Base-by-base conservation (phyloP, 2,888 invertebrate species). In the Unio pictorum region DNA sequence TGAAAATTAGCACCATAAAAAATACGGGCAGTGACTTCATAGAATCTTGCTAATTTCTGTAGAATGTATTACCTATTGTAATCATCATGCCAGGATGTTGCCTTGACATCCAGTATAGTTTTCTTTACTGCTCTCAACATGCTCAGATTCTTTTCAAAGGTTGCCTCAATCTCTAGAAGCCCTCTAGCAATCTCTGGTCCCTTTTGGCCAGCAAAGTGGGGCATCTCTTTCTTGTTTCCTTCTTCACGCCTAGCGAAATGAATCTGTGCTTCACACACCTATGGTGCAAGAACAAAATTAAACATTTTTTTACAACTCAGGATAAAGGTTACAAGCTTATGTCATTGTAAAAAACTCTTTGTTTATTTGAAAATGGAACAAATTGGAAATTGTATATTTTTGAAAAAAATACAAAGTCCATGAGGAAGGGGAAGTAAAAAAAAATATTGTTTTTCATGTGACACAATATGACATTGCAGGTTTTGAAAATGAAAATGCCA, bases 211-310 rank as follows among this genome's bases (percentile, higher is more conserved):
- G 93, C 93, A 89, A 97, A 97, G 75, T 92, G 92, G 0, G 96
- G 94, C 87, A 93, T 93, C 7, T 92, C 92, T 66, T 94, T 93
- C 11, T 91, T 88, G 76, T 93, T 93, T 0, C 93, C 92, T 87
- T 96, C 96, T 69, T 84, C 87, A 75, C 88, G 93, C 90, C 95
- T 93, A 4, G 95, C 95, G 90, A 96, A 97, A 69, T 95, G 94
- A 72, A 95, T 94, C 94, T 96, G 96, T 66, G 95, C 94, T 83
- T 95, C 94, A 87, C 96, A 96, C 26, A 97, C 94, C 90, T 96
- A 70, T 3, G 11, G 15, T 45, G 45, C 45, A 45, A 15, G 45
- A 45, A 45, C 11, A 45, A 45, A 45, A 15, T 45, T 45, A 15
- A 45, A 45, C 0, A 45, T 11, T 45, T 1, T 45, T 45, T 45